phyloP scores from a whole-genome alignment of 2,888 invertebrate genomes.

The Autographa pulchrina region DNA sequence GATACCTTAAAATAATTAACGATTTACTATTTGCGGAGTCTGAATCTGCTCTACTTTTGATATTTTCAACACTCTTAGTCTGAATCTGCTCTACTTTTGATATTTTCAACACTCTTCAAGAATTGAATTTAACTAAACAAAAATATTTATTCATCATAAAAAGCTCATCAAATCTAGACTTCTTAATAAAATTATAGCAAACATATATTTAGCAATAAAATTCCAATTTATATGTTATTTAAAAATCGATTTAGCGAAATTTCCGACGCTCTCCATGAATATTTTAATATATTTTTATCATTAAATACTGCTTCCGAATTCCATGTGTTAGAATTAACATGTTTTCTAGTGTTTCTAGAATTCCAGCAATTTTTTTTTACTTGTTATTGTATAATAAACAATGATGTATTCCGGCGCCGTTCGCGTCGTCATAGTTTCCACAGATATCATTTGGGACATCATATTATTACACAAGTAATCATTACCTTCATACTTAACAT shows the following conservation, averaged over 20 bases:
- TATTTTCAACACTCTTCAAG: background rate
- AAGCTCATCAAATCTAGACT: conserved; percentile 28
- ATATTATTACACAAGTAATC: conserved; percentile 46
- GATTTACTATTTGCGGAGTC: no score
- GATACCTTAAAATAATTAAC: no score
- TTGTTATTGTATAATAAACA: conserved; percentile 66
- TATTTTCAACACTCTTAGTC: no score
- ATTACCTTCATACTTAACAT: conserved; percentile 34
- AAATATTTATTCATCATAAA: conserved; percentile 17
- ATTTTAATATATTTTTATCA: conserved; percentile 41
- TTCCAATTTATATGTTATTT: conserved; percentile 28
- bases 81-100: background rate
- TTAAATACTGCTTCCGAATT: conserved; percentile 50
- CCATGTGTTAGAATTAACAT: conserved; percentile 33
- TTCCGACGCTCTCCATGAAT: conserved; percentile 27
- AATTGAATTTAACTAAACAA: background rate
- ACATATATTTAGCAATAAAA: conserved; percentile 23
- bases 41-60: background rate
- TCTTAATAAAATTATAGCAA: conserved; percentile 51
- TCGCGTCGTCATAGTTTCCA: conserved; percentile 70
- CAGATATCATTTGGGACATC: conserved; percentile 75
- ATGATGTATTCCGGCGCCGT: conserved; percentile 69
- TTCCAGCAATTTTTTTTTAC: conserved; percentile 27
- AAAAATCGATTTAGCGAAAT: conserved; percentile 33
- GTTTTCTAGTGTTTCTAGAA: conserved; percentile 43